Percentiles rank a stretch among this genome's conserved stretches.
These are phyloP conservation scores for Stomatorhinus ivindoensis DNA, from an alignment of 2,113 vertebrate species.

Conservation along the genomic window DNA sequence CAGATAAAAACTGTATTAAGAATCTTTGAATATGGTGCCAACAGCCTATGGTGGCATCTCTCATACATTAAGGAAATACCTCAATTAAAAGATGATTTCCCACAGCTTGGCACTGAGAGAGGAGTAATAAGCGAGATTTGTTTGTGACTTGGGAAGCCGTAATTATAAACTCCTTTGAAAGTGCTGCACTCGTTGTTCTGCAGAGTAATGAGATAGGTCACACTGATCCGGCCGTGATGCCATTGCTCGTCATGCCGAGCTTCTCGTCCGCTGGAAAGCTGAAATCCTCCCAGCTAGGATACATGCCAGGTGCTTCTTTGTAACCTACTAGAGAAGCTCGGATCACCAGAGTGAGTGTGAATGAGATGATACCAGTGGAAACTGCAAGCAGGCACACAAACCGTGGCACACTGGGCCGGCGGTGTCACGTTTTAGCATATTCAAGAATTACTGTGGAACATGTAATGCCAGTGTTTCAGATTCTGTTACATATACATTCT, in stretches of 20 bases:
- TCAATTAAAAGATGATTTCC: constrained; percentile 50
- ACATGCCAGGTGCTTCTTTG: constrained; percentile 55
- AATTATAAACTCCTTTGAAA: constrained; percentile 58
- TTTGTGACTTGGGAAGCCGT: constrained; percentile 51
- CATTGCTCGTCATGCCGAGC: constrained; percentile 50
- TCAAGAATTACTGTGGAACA: background rate
- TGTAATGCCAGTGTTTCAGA: background rate
- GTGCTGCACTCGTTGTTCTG: constrained; percentile 44
- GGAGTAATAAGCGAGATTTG: constrained; percentile 51
- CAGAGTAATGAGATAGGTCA: constrained; percentile 54
- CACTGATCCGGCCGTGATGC: constrained; percentile 55
- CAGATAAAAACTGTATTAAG: constrained; percentile 59
- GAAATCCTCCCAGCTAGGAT: constrained; percentile 46
- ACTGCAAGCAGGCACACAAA: background rate
- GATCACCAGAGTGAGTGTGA: constrained; percentile 21
- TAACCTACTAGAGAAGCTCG: constrained; percentile 28
- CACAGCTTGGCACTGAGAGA: constrained; percentile 34
- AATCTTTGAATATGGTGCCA: constrained; percentile 41
- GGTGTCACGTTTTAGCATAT: background rate
- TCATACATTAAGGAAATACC: constrained; percentile 47
- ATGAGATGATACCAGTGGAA: background rate
- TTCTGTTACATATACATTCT: background rate
- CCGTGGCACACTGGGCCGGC: background rate
- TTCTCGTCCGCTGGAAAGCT: constrained; percentile 45
- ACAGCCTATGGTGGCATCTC: constrained; percentile 40